Percentiles rank a stretch among this genome's conserved stretches.
These are phyloP conservation scores for Sarcophilus harrisii DNA, from an alignment of 2,797 vertebrate species.

Conservation along the genomic window DNA sequence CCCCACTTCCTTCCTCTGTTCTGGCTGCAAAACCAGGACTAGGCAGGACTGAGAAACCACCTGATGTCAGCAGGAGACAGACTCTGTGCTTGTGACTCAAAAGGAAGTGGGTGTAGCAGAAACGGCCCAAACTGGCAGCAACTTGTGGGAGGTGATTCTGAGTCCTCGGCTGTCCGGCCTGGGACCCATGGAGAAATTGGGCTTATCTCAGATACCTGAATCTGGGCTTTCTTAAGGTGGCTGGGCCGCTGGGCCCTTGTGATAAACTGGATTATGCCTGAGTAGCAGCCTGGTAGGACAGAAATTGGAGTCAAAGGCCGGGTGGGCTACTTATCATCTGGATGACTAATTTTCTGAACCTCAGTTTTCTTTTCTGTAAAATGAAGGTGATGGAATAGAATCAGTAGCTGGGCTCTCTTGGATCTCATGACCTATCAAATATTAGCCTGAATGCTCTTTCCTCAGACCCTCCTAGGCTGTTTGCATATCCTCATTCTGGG, in stretches of 20 bases:
- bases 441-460: not conserved
- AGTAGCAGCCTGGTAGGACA: not conserved
- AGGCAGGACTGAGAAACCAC: slow-evolving; percentile 37
- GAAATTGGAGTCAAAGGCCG: not conserved
- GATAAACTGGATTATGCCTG: not conserved
- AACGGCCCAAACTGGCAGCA: slow-evolving; percentile 56
- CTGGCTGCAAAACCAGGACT: slow-evolving; percentile 73
- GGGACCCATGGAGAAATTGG: not conserved
- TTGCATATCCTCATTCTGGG: not conserved
- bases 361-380: not conserved
- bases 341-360: not conserved
- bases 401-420: not conserved
- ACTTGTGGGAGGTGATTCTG: slow-evolving; percentile 67
- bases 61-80: slow-evolving; percentile 68
- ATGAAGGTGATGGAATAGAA: not conserved
- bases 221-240: not conserved
- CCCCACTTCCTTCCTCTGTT: slow-evolving; percentile 78
- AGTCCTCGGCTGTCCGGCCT: not conserved
- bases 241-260: not conserved
- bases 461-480: not conserved
- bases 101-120: slow-evolving; percentile 71
- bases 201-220: not conserved
- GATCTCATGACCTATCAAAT: not conserved
- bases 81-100: slow-evolving; percentile 50
- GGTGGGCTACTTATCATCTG: not conserved